Evolutionary conservation across 2,113 vertebrate genomes (phyloP), one percentile per base, ranked within the genome.

Genomic region (Dolichallabes microphthalmus): DNA sequence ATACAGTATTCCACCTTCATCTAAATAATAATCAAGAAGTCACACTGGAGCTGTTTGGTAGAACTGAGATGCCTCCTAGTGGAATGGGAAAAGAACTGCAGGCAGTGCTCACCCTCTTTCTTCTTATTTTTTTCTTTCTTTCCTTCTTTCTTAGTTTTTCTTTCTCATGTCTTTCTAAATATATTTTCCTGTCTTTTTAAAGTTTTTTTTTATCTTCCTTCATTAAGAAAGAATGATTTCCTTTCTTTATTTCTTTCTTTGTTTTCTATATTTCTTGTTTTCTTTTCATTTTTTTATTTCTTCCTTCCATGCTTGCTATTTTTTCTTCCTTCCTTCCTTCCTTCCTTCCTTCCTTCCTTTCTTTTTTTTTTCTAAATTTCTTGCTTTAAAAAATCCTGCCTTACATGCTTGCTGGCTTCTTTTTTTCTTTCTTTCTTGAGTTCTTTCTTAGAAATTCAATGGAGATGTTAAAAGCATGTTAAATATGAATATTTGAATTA

Each of bases 381-480:
- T 57, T 77, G 58, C 52, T 57, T 57, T 17, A 35, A 35, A 35
- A 35, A 35, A 35, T 9, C 11, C 25, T 63, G 11, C 25, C 10
- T 25, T 13, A 27, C 9, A 13, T 14, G 27, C 2, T 66, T 12
- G 27, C 11, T 66, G 32, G 32, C 32, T 30, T 66, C 3, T 13
- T 63, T n/a, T 12, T 66, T 30, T 66, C n/a, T 32, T 66, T 32
- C 14, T 66, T 32, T 66, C 19, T 66, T n/a, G n/a, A n/a, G n/a
- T 66, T 66, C 11, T 30, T 66, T 66, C 13, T 66, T 27, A 1
- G 96, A 96, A 97, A 98, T 99, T 98, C 97, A 98, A 98, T 97
- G 97, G 97, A 97, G 96, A 98, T 97, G 95, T 96, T 96, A 97
- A 98, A 98, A 98, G 97, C 96, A 98, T 98, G 97, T 96, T 96